Evolutionary conservation across 1,140 invertebrate species (phyloP), one percentile per base, ranked within the genome.

Genomic region (Drosophila lacteicornis): DNA sequence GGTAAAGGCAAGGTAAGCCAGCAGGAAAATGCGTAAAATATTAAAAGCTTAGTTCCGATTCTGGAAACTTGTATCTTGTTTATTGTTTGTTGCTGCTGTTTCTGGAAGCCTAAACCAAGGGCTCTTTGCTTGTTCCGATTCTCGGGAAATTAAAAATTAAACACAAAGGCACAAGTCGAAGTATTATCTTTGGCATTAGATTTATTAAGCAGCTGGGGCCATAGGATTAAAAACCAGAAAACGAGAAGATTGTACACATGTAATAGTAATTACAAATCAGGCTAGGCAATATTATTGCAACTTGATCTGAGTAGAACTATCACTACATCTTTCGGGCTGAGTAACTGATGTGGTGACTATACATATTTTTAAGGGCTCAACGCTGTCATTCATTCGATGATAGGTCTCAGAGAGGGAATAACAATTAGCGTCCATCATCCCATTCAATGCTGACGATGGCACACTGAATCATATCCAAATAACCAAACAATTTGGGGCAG

Each of bases 401-500:
- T 19, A 9, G 12, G 3, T 12, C 6, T 8, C 4, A 4, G 33
- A 15, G 19, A 40, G 53, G 2, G 36, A 40, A 40, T 17, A 36
- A 43, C 19, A 69, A 69, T 69, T 69, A 67, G 66, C 66, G 19
- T 61, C 62, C 62, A 42, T n/a, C 62, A 17, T 33, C 40, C 57
- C 8, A 19, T 19, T 25, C 57, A 65, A 61, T 65, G 62, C 40
- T 22, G 17, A 22, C 33, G 65, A 33, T 63, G 59, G 57, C 30
- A 40, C 62, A 36, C 62, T 51, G 45, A 69, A 69, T 69, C 66
- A 68, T 68, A 68, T 51, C 36, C 9, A 68, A 69, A 69, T 51
- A 69, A 17, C 61, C 27, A 51, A 68, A 50, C 46, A 68, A 68
- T 67, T 68, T 30, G 61, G 60, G 19, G 17, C 65, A 49, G 33